These are phyloP conservation scores for Mionectes macconnelli DNA, from an alignment of 2,113 vertebrate genomes.

Conservation along the genomic window DNA sequence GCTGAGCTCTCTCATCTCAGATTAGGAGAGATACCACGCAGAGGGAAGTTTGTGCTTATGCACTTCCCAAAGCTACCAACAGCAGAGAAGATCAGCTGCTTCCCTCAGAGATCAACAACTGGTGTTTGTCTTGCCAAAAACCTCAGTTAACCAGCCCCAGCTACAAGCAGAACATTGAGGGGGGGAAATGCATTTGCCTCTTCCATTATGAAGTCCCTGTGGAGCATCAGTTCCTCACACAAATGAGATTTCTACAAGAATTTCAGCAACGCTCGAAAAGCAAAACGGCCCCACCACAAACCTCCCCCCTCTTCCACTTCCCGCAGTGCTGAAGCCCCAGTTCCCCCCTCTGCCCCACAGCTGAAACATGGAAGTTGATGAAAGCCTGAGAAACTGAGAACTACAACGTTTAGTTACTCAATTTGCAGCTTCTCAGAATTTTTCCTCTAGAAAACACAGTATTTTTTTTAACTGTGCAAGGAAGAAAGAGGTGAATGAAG, in stretches of 20 bases:
- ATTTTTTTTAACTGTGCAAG: rapidly evolving
- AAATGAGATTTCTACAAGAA: rapidly evolving
- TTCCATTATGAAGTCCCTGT: rapidly evolving
- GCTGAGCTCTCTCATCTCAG: not conserved
- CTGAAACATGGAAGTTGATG: not conserved
- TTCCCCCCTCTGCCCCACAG: not conserved
- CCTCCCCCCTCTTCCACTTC: not conserved
- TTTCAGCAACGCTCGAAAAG: not conserved
- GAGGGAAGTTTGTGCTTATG: not conserved
- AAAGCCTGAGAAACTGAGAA: not conserved
- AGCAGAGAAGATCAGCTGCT: not conserved
- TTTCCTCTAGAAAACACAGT: not conserved
- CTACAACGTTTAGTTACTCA: rapidly evolving
- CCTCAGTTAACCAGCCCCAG: not conserved
- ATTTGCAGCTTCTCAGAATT: not conserved
- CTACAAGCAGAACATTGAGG: not conserved
- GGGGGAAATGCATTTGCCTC: not conserved
- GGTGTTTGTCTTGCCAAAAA: not conserved
- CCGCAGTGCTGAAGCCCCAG: not conserved
- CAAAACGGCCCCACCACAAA: not conserved
- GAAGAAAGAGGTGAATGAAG: not conserved
- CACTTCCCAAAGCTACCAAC: not conserved
- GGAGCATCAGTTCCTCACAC: not conserved
- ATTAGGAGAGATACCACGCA: not conserved
- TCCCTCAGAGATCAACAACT: not conserved